Conservation (phyloP, 2,797 vertebrate genomes). For the Amphiprion clarkii region DNA sequence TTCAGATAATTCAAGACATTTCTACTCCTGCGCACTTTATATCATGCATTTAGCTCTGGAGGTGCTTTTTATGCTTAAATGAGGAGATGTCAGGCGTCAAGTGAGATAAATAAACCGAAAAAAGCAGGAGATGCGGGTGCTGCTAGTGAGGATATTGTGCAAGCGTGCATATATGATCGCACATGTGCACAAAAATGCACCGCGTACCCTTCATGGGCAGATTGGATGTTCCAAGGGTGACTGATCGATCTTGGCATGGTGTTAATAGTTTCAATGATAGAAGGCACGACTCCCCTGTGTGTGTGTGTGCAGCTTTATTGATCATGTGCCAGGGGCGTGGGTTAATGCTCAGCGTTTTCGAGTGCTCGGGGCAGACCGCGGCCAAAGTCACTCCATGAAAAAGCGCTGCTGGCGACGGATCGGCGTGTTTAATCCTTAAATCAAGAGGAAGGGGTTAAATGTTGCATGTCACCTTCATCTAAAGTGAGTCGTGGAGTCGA, state of each 20-base stretch:
- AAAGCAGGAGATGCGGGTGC: neutral
- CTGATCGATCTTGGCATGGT: conserved; percentile 69
- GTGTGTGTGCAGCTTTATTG: conserved; percentile 60
- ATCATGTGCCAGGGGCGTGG: conserved; percentile 66
- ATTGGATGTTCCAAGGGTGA: conserved; percentile 49
- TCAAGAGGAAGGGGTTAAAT: conserved; percentile 68
- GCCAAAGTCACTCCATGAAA: conserved; percentile 75
- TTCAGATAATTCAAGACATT: conserved; percentile 18
- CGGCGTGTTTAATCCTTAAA: conserved; percentile 59
- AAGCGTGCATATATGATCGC: neutral
- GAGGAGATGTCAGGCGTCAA: conserved; percentile 36
- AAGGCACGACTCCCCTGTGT: conserved; percentile 47
- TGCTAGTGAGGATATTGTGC: neutral
- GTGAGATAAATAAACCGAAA: conserved; percentile 1
- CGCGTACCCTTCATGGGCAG: conserved; percentile 19
- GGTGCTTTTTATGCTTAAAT: conserved; percentile 11
- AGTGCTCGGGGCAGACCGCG: conserved; percentile 59
- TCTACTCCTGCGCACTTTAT: conserved; percentile 33
- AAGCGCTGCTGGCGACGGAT: conserved; percentile 43
- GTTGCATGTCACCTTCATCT: conserved; percentile 68
- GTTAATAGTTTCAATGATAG: conserved; percentile 80
- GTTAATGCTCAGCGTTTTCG: conserved; percentile 69
- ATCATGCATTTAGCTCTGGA: conserved; percentile 32
- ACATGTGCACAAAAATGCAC: conserved; percentile 4
- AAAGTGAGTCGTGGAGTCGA: conserved; percentile 28